These are phyloP conservation scores for Pterocles gutturalis DNA, from an alignment of 2,113 vertebrate species.

Conservation along the genomic window DNA sequence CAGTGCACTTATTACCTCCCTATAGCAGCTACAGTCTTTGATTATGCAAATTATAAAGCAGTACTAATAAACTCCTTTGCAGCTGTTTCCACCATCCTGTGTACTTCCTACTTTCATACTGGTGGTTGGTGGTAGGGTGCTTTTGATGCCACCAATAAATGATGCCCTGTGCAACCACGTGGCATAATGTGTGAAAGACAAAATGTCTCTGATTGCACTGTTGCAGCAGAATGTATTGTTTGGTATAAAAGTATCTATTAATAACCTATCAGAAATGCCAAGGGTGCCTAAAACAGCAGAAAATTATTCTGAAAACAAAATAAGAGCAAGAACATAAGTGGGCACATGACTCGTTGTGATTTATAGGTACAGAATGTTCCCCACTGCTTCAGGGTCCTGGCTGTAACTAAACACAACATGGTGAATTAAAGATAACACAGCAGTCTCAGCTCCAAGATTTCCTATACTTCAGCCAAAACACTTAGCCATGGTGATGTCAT, in stretches of 20 bases:
- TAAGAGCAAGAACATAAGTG: neutral
- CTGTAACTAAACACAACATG: neutral
- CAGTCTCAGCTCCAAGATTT: neutral
- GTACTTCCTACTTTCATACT: neutral
- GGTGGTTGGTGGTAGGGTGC: rapidly evolving
- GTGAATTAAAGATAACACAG: neutral
- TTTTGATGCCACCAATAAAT: neutral
- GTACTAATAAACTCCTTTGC: neutral
- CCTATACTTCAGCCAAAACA: neutral
- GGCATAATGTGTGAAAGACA: neutral
- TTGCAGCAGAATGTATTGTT: neutral
- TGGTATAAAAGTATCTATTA: neutral
- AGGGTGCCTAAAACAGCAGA: neutral
- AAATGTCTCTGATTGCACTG: neutral
- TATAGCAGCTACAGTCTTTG: neutral
- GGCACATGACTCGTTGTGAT: neutral
- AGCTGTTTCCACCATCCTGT: neutral
- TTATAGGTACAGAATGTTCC: neutral
- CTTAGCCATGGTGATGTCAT: neutral
- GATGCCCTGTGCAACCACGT: neutral
- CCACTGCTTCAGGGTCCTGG: neutral
- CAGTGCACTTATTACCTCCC: neutral
- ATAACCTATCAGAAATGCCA: neutral
- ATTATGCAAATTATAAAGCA: neutral
- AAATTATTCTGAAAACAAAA: neutral